Conservation (phyloP, 2,888 invertebrate species). For the Nomada ferruginata region DNA sequence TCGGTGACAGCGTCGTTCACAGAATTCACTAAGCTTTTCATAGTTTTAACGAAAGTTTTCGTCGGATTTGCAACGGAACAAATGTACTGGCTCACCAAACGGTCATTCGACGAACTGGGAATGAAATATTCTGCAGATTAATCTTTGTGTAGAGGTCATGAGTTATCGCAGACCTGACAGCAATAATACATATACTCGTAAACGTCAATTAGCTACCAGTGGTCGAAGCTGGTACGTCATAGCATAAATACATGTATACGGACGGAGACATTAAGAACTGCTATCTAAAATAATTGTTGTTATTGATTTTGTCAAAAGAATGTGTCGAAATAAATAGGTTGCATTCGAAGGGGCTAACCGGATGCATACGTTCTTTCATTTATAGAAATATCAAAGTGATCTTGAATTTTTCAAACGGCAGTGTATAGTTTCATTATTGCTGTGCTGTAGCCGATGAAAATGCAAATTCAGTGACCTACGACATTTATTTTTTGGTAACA, state of each 20-base stretch:
- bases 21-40: constrained; percentile 78
- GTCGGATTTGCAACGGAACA: not conserved
- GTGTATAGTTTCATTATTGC: too few relatives aligned
- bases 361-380: too few relatives aligned
- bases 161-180: constrained; percentile 28
- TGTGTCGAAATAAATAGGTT: not conserved
- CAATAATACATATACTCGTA: not conserved
- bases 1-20: constrained; percentile 76
- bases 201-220: not conserved
- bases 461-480: too few relatives aligned
- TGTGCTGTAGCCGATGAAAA: too few relatives aligned
- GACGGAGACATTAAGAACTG: too few relatives aligned
- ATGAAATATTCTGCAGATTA: constrained; percentile 1
- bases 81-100: not conserved
- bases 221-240: too few relatives aligned
- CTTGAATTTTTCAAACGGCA: too few relatives aligned
- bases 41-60: not conserved
- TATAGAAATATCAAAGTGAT: too few relatives aligned
- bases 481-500: not conserved
- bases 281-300: too few relatives aligned
- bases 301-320: not conserved
- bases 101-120: constrained; percentile 7
- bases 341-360: too few relatives aligned
- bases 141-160: constrained; percentile 15
- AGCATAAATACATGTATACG: too few relatives aligned